phyloP scores from a whole-genome alignment of 2,888 invertebrate genomes.

The Gandaritis pyraliata region DNA sequence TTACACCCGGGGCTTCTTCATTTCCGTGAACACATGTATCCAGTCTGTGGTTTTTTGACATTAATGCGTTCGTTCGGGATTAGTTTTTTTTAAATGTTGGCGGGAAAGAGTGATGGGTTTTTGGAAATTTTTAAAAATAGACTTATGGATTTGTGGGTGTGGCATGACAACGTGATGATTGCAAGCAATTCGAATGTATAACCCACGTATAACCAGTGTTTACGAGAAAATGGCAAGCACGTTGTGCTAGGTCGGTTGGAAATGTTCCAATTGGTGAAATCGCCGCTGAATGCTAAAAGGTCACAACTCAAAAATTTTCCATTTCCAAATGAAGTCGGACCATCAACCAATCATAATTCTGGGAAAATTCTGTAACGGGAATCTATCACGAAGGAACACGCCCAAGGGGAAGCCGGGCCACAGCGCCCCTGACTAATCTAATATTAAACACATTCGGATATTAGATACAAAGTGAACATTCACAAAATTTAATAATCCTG shows the following conservation, averaged over 20 bases:
- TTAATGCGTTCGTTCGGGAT: conserved; percentile 28
- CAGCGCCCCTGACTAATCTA: conserved; percentile 77
- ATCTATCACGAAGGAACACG: conserved; percentile 72
- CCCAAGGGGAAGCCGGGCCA: conserved; percentile 61
- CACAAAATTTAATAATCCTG: conserved; percentile 83
- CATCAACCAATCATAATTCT: conserved; percentile 77
- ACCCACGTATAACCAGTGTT: too few relatives aligned
- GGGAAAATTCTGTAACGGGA: conserved; percentile 64
- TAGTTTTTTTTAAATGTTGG: conserved; percentile 23
- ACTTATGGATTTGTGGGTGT: conserved; percentile 10
- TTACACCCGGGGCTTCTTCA: conserved; percentile 31
- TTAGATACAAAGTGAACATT: conserved; percentile 84
- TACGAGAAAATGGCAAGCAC: too few relatives aligned
- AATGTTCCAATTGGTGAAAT: conserved; percentile 35
- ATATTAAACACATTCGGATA: conserved; percentile 84
- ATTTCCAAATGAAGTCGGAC: conserved; percentile 68
- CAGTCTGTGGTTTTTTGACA: conserved; percentile 33
- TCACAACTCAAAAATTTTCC: conserved; percentile 57
- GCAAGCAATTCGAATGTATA: too few relatives aligned
- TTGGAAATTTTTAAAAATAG: conserved; percentile 24
- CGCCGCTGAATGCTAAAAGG: conserved; percentile 37
- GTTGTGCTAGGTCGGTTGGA: neutral
- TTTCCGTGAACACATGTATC: conserved; percentile 35
- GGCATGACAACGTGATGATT: conserved; percentile 3
- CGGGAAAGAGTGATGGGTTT: conserved; percentile 23